Base-by-base conservation (phyloP, 2,888 invertebrate genomes). In the Oxystoma pomonae region DNA sequence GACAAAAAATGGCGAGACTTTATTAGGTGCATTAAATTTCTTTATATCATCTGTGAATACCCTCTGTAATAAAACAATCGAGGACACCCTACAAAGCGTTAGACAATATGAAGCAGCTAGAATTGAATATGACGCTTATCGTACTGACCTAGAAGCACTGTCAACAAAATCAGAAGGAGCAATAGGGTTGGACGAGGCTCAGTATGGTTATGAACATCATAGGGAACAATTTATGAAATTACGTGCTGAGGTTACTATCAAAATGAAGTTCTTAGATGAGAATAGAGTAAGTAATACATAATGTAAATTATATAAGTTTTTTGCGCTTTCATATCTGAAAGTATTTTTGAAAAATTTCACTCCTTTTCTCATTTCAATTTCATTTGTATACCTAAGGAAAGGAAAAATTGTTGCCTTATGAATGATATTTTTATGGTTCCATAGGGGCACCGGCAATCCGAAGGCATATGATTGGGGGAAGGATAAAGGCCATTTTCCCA, bases 81-180 rank as follows among this genome's bases (percentile, higher is more conserved):
- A 98, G 79, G 98, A 99, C 80, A 98, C 92, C 1, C 81, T 92
- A 70, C 82, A 88, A 66, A 92, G 92, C 61, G 87, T 92, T 66
- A 85, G 87, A 74, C 86, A 88, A 74, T 92, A 90, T 78, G 92
- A 92, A 82, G 84, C 85, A 65, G 87, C 91, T 50, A 85, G 90
- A 80, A 89, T 98, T 80, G 98, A 98, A 80, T 98, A 94, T 80
- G 98, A 99, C 84, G 98, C 98, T 57, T 97, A 98, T 81, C 90
- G 98, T 77, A 91, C 92, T 77, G 98, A 98, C 82, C 82, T 97
- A 74, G 96, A 97, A 79, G 85, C 90, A 61, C 83, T 93, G 72
- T 88, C 91, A 66, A 87, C 88, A 65, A 84, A 85, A 68, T 85
- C 86, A 57, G 83, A 83, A 67, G 84, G 82, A 61, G 82, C 84